Evolutionary conservation across 2,888 invertebrate genomes (phyloP).

Genomic region (Maniola hyperantus): DNA sequence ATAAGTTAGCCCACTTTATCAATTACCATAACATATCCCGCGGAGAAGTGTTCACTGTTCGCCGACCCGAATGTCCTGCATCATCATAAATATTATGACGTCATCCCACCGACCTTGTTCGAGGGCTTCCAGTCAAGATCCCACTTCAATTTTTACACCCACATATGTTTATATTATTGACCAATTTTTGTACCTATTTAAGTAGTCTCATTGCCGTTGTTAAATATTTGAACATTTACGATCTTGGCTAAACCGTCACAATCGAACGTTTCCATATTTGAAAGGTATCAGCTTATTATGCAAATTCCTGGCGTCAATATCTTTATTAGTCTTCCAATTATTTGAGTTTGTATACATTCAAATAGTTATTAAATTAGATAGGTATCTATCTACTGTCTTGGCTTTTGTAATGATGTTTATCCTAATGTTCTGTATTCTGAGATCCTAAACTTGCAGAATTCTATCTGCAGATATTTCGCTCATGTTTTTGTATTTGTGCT

Average conservation of each 20-base stretch:
- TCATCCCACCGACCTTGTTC: constrained; percentile 67
- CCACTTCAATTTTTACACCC: constrained; percentile 62
- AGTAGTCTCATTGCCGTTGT: constrained; percentile 21
- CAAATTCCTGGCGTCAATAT: background rate
- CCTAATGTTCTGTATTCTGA: too few relatives aligned
- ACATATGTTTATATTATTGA: constrained; percentile 47
- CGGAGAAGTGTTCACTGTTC: constrained; percentile 42
- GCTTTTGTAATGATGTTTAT: background rate
- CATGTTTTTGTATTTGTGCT: background rate
- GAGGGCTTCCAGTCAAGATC: constrained; percentile 59
- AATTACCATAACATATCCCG: constrained; percentile 64
- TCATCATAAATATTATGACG: constrained; percentile 68
- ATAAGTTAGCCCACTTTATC: constrained; percentile 59
- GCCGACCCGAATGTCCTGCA: constrained; percentile 65
- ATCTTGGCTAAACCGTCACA: background rate
- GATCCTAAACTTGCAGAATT: background rate
- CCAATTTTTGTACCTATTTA: constrained; percentile 28
- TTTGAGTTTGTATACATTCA: background rate
- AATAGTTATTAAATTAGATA: background rate
- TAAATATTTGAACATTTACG: constrained; percentile 20
- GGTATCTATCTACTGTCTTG: too few relatives aligned
- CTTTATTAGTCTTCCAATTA: background rate
- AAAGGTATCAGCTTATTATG: background rate
- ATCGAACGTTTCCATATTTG: constrained; percentile 5
- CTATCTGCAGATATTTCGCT: background rate